Evolutionary conservation across 1,140 invertebrate species (phyloP), one percentile per base, ranked within the genome.

Genomic region (Forficula auricularia): DNA sequence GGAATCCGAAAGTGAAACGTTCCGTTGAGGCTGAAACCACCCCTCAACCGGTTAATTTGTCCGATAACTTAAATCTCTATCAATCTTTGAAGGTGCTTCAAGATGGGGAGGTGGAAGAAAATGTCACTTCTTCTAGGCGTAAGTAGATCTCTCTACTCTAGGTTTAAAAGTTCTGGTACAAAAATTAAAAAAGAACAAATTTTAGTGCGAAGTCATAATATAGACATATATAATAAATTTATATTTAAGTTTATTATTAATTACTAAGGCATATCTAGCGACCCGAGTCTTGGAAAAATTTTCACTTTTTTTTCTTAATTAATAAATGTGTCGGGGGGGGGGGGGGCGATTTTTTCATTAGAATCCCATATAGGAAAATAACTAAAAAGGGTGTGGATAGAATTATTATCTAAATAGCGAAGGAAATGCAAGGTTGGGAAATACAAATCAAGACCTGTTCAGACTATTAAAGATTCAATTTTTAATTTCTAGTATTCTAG

Each of bases 51-150:
- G 51, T 51, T 36, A 48, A 31, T 6, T 52, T 48, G 43, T 89
- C 85, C 0, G 85, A 91, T 61, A 90, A 88, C 55, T 74, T 90
- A 3, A 88, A 80, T 54, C 69, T 91, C 10, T 89, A 87, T 61
- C 85, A 90, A 59, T 85, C 84, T 0, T 59, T 91, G 13, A 67
- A 83, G 49, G 87, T 90, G 4, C 61, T 88, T 41, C 84, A 88
- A 55, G 85, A 89, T 55, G 83, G 82, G 0, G 82, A 87, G 57
- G 70, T 70, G 10, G 75, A 80, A 35, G 72, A 77, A 2, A 70
- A 77, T 49, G 57, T 53, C 42, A 48, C 61, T 15, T 33, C 43
- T 53, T 63, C 53, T 39, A 36, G 38, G 53, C 18, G 16, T 14
- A 6, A 15, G 1, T 16, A 30, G 1, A 41, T 14, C 4, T 9